Conservation (phyloP, 1,140 invertebrate species). For the Limonius californicus region DNA sequence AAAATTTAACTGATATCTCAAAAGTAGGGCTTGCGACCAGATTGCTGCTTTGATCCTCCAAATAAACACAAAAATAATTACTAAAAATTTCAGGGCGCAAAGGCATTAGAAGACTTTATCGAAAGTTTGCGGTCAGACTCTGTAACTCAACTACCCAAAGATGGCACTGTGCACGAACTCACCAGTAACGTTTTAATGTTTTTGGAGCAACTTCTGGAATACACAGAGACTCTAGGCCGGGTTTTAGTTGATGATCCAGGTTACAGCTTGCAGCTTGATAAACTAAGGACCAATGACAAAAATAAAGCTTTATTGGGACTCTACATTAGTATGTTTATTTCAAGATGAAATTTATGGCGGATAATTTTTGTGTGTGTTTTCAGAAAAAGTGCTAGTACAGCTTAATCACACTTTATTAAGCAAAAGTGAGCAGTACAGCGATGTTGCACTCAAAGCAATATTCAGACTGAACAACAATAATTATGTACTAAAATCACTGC, state of each 20-base stretch:
- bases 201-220: conserved; percentile 77
- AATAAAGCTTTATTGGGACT: conserved; percentile 67
- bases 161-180: conserved; percentile 94
- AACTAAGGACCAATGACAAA: conserved; percentile 47
- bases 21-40: too few relatives aligned
- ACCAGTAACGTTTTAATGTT: conserved; percentile 91
- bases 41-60: too few relatives aligned
- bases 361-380: conserved; percentile 30
- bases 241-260: conserved; percentile 59
- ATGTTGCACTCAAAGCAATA: conserved; percentile 75
- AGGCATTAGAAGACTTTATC: conserved; percentile 89
- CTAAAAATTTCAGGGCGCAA: conserved; percentile 70
- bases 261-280: conserved; percentile 54
- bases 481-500: conserved; percentile 86
- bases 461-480: conserved; percentile 91
- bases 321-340: conserved; percentile 62
- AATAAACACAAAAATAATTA: too few relatives aligned
- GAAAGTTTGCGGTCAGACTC: conserved; percentile 84
- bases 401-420: conserved; percentile 78
- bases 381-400: conserved; percentile 82
- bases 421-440: conserved; percentile 82
- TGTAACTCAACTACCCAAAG: conserved; percentile 80
- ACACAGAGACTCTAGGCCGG: conserved; percentile 69
- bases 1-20: too few relatives aligned
- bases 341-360: conserved; percentile 19